phyloP scores from a whole-genome alignment of 2,113 vertebrate species.

The Vidua macroura region DNA sequence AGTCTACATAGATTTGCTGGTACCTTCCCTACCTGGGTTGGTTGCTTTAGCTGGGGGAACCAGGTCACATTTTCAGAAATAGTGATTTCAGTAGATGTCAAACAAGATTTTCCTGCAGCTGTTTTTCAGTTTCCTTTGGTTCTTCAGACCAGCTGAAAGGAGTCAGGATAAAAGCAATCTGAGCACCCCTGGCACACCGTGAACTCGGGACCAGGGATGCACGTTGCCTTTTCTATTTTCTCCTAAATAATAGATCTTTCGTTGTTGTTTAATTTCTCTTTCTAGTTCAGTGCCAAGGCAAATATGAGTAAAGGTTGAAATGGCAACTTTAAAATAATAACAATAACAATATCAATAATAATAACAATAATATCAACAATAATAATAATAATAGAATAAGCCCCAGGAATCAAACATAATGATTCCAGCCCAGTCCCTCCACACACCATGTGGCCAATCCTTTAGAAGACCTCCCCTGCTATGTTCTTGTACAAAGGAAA shows the following conservation, averaged over 20 bases:
- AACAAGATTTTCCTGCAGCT: conserved; percentile 2
- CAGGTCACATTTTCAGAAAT: not conserved
- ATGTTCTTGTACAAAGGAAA: conserved; percentile 12
- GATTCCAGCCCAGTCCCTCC: not conserved
- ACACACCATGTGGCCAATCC: not conserved
- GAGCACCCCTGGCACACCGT: not conserved
- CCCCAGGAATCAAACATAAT: conserved; percentile 30
- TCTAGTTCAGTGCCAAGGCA: not conserved
- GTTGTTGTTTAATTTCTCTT: conserved; percentile 28
- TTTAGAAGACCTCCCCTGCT: conserved; percentile 55
- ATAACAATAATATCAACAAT: not conserved
- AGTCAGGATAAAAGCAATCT: not conserved
- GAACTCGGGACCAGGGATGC: not conserved
- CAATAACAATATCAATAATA: not conserved
- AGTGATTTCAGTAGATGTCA: not conserved
- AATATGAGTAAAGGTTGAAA: conserved; percentile 14
- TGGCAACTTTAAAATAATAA: not conserved
- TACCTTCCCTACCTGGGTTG: not conserved
- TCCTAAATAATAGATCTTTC: not conserved
- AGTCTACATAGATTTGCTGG: not conserved
- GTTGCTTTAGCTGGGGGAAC: not conserved
- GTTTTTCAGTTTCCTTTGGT: not conserved
- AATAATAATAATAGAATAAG: not conserved
- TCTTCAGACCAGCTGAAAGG: not conserved
- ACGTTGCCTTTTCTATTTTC: not conserved